Conservation (phyloP, 2,797 vertebrate genomes). For the Onychomys arenicola region DNA sequence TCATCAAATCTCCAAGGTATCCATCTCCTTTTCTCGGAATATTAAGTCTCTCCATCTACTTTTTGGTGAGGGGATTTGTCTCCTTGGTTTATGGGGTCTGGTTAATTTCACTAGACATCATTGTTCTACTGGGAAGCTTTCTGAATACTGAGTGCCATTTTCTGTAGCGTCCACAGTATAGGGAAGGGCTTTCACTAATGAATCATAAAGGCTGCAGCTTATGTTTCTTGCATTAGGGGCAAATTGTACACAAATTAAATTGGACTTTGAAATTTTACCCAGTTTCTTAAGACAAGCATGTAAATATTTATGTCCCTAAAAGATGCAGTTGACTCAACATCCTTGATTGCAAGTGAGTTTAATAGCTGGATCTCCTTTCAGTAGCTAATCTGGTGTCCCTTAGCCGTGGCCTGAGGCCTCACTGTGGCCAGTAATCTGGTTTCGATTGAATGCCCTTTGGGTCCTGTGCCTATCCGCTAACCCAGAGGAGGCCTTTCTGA, state of each 20-base stretch:
- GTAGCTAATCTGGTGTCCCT: slow-evolving; percentile 93
- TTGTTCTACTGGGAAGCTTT: slow-evolving; percentile 21
- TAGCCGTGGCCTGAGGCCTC: slow-evolving; percentile 92
- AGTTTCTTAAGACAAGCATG: slow-evolving; percentile 95
- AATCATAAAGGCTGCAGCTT: slow-evolving; percentile 82
- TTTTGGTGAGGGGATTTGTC: slow-evolving; percentile 22
- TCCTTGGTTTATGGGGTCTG: not conserved
- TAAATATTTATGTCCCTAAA: slow-evolving; percentile 98
- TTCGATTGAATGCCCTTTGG: slow-evolving; percentile 94
- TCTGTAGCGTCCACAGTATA: not conserved
- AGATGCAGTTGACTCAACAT: slow-evolving; percentile 95
- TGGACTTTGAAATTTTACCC: slow-evolving; percentile 94
- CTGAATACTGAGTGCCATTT: slow-evolving; percentile 29
- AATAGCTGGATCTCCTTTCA: slow-evolving; percentile 89
- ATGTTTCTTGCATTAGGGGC: slow-evolving; percentile 88
- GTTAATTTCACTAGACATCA: not conserved
- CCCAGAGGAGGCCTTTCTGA: slow-evolving; percentile 89
- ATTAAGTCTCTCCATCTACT: slow-evolving; percentile 18
- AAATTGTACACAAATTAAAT: slow-evolving; percentile 90
- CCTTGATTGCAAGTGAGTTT: slow-evolving; percentile 95
- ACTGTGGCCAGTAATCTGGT: slow-evolving; percentile 93
- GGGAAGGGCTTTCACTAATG: slow-evolving; percentile 78
- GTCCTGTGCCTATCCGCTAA: slow-evolving; percentile 90
- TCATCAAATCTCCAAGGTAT: not conserved
- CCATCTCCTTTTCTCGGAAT: not conserved